These are phyloP conservation scores for Chrysolina americana DNA, from an alignment of 2,888 invertebrate species.

Conservation along the genomic window DNA sequence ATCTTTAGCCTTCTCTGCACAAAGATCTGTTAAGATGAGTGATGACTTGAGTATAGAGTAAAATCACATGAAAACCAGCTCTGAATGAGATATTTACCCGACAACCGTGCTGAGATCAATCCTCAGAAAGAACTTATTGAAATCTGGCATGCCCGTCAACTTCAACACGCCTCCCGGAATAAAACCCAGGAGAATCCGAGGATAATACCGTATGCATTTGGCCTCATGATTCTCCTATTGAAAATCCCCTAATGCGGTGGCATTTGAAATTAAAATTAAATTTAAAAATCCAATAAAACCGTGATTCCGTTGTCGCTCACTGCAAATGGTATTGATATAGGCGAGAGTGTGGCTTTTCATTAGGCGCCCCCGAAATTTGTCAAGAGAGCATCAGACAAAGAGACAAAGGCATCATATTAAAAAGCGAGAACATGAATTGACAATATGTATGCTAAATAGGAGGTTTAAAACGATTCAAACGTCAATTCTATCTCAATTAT, in stretches of 20 bases:
- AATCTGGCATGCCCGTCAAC: neutral
- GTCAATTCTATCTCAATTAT: constrained; percentile 68
- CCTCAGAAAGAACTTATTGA: neutral
- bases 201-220: constrained; percentile 44
- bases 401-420: constrained; percentile 60
- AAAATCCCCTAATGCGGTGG: constrained; percentile 38
- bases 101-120: neutral
- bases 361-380: constrained; percentile 51
- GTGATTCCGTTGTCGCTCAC: constrained; percentile 45
- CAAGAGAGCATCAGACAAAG: constrained; percentile 52
- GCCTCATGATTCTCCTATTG: constrained; percentile 43
- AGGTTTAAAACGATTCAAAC: constrained; percentile 64
- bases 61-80: too few species aligned
- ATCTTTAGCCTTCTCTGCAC: too few species aligned
- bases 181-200: constrained; percentile 34
- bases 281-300: constrained; percentile 51
- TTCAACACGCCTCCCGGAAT: constrained; percentile 25
- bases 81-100: too few species aligned
- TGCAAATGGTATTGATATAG: constrained; percentile 34
- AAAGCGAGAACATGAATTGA: constrained; percentile 66
- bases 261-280: constrained; percentile 50
- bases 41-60: too few species aligned
- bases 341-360: constrained; percentile 31
- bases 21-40: too few species aligned
- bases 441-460: constrained; percentile 70